These are phyloP conservation scores for Tachina grossa DNA, from an alignment of 2,888 invertebrate species.

Conservation along the genomic window DNA sequence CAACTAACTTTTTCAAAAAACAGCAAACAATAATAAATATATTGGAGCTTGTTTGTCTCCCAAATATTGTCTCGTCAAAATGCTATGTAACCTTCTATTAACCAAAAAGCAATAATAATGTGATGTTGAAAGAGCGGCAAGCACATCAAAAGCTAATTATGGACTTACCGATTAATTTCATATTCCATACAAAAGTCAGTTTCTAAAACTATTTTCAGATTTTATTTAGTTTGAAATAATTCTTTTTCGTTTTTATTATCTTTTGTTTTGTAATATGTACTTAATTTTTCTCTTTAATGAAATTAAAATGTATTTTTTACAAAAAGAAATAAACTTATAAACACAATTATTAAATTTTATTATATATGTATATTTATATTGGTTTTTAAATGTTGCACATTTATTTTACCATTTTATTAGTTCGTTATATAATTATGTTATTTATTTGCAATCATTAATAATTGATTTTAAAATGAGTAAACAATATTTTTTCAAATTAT, in stretches of 20 bases:
- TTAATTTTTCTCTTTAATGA: conserved; percentile 54
- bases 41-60: too few relatives aligned
- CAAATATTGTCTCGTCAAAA: too few relatives aligned
- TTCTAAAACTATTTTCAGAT: neutral
- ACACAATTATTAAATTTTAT: conserved; percentile 39
- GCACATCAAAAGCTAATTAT: too few relatives aligned
- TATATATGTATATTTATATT: conserved; percentile 11
- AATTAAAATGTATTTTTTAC: conserved; percentile 59
- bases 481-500: conserved; percentile 42
- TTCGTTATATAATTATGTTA: conserved; percentile 44
- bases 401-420: conserved; percentile 48
- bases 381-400: conserved; percentile 64
- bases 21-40: too few relatives aligned
- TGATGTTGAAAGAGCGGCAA: too few relatives aligned
- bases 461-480: conserved; percentile 72
- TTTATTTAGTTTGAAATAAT: conserved; percentile 43
- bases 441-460: conserved; percentile 37
- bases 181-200: too few relatives aligned
- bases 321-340: conserved; percentile 62
- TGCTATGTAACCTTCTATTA: too few relatives aligned
- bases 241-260: conserved; percentile 31
- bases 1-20: too few relatives aligned
- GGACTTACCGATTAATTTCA: too few relatives aligned
- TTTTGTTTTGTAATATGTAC: conserved; percentile 45
- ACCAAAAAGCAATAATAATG: too few relatives aligned